Percentiles rank a stretch among this genome's conserved stretches.
Evolutionary conservation across 1,140 invertebrate species (phyloP).

Genomic region (Heliconius eleuchia): DNA sequence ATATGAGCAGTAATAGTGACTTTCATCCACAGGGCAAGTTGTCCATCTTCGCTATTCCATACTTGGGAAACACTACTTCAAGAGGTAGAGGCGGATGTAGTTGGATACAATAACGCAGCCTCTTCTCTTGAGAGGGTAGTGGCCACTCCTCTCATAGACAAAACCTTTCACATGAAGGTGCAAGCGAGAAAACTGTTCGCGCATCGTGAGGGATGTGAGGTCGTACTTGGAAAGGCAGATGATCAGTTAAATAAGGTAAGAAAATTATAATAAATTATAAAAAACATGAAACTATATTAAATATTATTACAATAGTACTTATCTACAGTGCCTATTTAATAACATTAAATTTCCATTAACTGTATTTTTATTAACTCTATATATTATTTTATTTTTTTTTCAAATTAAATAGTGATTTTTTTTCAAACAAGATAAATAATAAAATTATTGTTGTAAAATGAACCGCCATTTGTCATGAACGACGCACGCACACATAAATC

Average conservation of each 20-base stretch:
- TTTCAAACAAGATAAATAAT: too few relatives aligned
- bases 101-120: constrained; percentile 93
- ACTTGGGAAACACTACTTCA: constrained; percentile 96
- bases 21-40: constrained; percentile 85
- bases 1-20: neutral
- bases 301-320: neutral
- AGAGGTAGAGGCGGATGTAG: constrained; percentile 95
- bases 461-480: too few relatives aligned
- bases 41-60: constrained; percentile 91
- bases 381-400: too few relatives aligned
- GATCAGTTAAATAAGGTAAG: constrained; percentile 89
- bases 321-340: neutral
- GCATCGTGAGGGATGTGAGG: constrained; percentile 95
- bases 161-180: constrained; percentile 95
- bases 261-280: neutral
- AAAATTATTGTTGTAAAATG: too few relatives aligned
- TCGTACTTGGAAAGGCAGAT: constrained; percentile 93
- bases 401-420: too few relatives aligned
- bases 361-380: too few relatives aligned
- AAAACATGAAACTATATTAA: neutral
- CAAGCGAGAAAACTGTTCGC: constrained; percentile 95
- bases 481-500: too few relatives aligned
- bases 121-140: constrained; percentile 90
- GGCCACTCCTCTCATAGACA: constrained; percentile 92
- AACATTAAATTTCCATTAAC: too few relatives aligned